These are phyloP conservation scores for Coreoperca whiteheadi DNA, from an alignment of 2,113 vertebrate genomes.

Conservation along the genomic window DNA sequence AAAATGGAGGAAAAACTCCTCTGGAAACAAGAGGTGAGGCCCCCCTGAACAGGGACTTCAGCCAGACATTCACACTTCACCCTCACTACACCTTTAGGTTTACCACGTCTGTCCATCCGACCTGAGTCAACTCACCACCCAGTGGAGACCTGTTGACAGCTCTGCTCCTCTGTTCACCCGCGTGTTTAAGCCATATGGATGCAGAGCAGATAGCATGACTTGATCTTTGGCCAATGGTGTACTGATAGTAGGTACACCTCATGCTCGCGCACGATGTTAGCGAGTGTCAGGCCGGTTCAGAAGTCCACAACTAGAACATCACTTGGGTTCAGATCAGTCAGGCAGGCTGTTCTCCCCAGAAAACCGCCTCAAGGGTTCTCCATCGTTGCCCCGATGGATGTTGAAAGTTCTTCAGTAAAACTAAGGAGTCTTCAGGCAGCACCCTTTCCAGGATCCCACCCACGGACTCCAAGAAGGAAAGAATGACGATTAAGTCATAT, in stretches of 20 bases:
- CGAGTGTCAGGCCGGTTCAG: no score
- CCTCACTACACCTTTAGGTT: neutral
- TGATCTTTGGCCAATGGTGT: neutral
- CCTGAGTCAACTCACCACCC: neutral
- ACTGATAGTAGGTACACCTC: neutral
- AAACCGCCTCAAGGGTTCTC: neutral
- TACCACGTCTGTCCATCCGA: neutral
- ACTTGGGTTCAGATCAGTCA: neutral
- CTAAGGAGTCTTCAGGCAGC: neutral
- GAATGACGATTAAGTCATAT: neutral
- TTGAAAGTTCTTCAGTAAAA: neutral
- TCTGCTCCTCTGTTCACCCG: neutral
- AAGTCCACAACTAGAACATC: neutral
- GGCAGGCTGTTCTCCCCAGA: neutral
- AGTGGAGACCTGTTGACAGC: neutral
- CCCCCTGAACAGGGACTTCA: neutral
- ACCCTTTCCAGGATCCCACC: neutral
- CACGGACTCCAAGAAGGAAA: neutral
- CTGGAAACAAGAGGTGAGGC: neutral
- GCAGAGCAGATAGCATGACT: neutral
- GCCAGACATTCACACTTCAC: neutral
- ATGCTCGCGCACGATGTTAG: neutral
- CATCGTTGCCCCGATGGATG: neutral
- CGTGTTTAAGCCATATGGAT: neutral
- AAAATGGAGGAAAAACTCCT: neutral